Evolutionary conservation across 2,888 invertebrate species (phyloP), one percentile per base, ranked within the genome.

Genomic region (Parnassius orleans): DNA sequence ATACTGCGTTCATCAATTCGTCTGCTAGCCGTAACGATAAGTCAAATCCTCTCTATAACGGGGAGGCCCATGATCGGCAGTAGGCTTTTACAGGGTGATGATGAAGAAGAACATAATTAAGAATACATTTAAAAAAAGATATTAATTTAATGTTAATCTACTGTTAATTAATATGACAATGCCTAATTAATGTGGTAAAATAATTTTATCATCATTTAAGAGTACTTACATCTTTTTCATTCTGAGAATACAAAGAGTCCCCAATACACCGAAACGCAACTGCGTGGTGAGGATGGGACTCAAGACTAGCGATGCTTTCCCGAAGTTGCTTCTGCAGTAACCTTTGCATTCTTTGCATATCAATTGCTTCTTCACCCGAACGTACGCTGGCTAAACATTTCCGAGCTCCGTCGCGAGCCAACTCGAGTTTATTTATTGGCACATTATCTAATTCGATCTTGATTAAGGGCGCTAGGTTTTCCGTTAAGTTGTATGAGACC

Each of bases 201-300:
- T 33, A 3, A 33, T 7, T 33, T 7, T 33, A 5, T 33, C 33
- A 33, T 33, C 1, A 33, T 33, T 33, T 33, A 53, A 15, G 10
- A 72, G 15, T 55, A 56, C 93, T 93, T 81, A 97, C 96, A 81
- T 97, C 95, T 69, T 94, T 87, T 69, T 94, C 93, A 53, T 92
- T 93, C 60, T 94, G 93, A 12, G 97, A 97, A 82, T 97, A 98
- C 42, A 98, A 86, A 76, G 96, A 95, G 78, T 98, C 97, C 0
- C 95, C 96, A 68, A 98, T 96, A 59, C 96, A 92, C 72, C 95
- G 93, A 77, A 94, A 95, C 0, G 97, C 95, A 57, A 98, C 88
- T 0, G 94, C 93, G 68, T 95, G 94, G 76, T 97, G 96, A 0
- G 97, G 97, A 68, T 93, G 93, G 12, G 93, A 94, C 83, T 97